Evolutionary conservation across 2,888 invertebrate genomes (phyloP), one percentile per base, ranked within the genome.

Genomic region (Acrobasis suavella): DNA sequence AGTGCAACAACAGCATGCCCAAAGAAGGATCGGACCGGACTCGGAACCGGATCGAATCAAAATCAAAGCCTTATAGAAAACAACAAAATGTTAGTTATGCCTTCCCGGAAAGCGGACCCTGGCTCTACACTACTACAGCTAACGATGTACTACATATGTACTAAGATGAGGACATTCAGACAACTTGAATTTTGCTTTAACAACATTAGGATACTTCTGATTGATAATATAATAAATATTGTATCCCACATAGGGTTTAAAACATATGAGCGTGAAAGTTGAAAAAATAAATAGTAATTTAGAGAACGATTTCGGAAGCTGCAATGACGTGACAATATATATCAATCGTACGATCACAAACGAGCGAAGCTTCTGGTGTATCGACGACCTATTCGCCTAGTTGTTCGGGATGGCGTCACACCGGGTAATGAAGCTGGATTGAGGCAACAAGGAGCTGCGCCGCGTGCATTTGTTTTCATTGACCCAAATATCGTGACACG

Each of bases 381-480:
- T 7, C 3, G 15, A 22, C 49, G 37, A 50, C 50, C 59, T 16
- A 50, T 38, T 59, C 50, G 16, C 50, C 14, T 15, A 7, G 9
- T 5, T 58, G 12, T 6, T 6, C 14, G 42, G 15, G n/a, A 15
- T 16, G 55, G 46, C 55, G 60, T 56, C 56, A 56, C 15, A 17
- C 17, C 51, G 38, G 51, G 42, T 22, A 52, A 60, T 60, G 46
- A 51, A 60, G 46, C 58, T 64, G 62, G 63, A 59, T 55, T 64
- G 62, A 58, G 58, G 62, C 46, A 59, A 61, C 61, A 39, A 50
- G 3, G 56, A 58, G 58, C 55, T 52, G 52, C 62, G 32, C 32
- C 32, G 32, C 66, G 60, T 60, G 72, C 67, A 77, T 80, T 76
- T 72, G 75, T 80, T 75, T 78, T 69, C 66, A 78, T 82, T 81